Evolutionary conservation across 1,140 invertebrate species (phyloP), one percentile per base, ranked within the genome.

Genomic region (Dendroctonus valens): DNA sequence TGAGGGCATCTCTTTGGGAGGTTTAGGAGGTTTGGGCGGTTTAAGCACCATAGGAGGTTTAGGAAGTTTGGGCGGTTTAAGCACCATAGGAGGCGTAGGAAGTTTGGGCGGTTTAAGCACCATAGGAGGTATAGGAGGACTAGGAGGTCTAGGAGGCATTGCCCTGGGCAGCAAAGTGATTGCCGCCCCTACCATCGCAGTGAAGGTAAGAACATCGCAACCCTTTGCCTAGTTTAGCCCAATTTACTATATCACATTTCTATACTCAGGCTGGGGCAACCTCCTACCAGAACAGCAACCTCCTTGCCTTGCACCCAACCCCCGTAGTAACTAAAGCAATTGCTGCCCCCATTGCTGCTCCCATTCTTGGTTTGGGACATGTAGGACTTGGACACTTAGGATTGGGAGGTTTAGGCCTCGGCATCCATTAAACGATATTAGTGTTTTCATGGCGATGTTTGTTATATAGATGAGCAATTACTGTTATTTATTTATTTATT

Each of bases 211-310:
- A 14, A n/a, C 41, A 15, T 59, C 37, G 2, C 15, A 39, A 37
- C 7, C 42, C 7, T 44, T 59, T 26, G 37, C 42, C 41, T 11
- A 14, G 11, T 52, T 11, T 52, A n/a, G 3, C 15, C 15, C 26
- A n/a, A n/a, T 52, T 52, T 44, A 9, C 37, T n/a, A 39, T 55
- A 2, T 15, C 14, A 59, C 5, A 26, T 14, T 41, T 14, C 39
- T 44, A 59, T 7, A 12, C 39, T 46, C 14, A 65, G 46, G 57
- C 58, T 42, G 69, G 65, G 11, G 69, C 69, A 5, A 67, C 59
- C 9, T 71, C 70, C 11, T 71, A 66, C 49, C 70, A 71, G 57
- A 71, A 71, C 37, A 69, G 52, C 53, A 71, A 71, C 44, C 52
- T 66, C 8, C 26, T 71, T 6, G 48, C 67, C 39, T 15, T 71